Base-by-base conservation (phyloP, 2,888 invertebrate species). In the Aphodius sticticus region DNA sequence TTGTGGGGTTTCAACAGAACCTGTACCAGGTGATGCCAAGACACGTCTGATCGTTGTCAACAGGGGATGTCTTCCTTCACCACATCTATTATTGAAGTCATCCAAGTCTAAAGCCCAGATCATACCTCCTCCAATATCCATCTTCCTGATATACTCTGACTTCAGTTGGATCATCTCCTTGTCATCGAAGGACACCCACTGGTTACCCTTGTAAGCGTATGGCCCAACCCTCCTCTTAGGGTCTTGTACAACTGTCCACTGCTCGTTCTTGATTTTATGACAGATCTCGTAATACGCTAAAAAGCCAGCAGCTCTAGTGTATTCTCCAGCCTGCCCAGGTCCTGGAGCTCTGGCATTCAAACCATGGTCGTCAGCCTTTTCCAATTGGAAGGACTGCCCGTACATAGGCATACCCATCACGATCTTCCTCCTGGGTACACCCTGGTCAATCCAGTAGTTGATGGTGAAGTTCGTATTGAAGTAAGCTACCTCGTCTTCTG, bases 111-210 rank as follows among this genome's bases (percentile, higher is more conserved):
- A 89, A 0, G 97, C 96, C 97, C 97, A 97, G 71, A 97, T 93
- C 96, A 97, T 97, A 16, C 96, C 96, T 80, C 97, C 97, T 14
- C 94, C 97, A 16, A 97, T 91, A 81, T 94, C 92, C 88, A 96
- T 91, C 14, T 93, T 91, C 81, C 95, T 92, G 69, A 97, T 93
- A 85, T 94, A 94, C 84, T 96, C 93, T 0, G 96, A 94, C 90
- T 97, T 97, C 82, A 92, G 92, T 81, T 92, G 91, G 71, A 97
- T 94, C 89, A 95, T 96, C 53, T 93, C 93, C 7, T 92, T 91
- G 86, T 97, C 97, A 86, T 98, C 97, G 85, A 92, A 98, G 2
- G 96, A 95, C 16, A 97, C 96, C 97, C 97, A 98, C 86, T 97
- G 97, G 85, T 94, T 94, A 74, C 94, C 96, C 85, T 95, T 95